phyloP scores from a whole-genome alignment of 2,113 vertebrate species.

The Pithys albifrons region DNA sequence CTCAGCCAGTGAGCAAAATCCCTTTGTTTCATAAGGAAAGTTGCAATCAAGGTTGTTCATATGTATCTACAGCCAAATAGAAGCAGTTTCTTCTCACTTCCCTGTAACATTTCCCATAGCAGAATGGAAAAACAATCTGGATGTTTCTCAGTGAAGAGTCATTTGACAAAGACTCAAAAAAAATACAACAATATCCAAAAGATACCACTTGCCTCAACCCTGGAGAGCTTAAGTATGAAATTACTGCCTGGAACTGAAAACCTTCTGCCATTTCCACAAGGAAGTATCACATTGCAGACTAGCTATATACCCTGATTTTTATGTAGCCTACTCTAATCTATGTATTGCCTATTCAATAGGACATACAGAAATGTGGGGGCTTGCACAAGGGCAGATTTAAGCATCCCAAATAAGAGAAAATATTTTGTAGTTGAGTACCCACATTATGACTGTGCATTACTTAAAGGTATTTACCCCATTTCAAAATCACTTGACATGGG shows the following conservation, averaged over 20 bases:
- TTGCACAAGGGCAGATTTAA: neutral
- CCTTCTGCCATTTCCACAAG: neutral
- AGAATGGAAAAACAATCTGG: neutral
- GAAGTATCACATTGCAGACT: neutral
- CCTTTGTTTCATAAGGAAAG: neutral
- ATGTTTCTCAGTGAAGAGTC: neutral
- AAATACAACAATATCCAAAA: neutral
- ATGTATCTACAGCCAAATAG: neutral
- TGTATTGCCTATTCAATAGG: neutral
- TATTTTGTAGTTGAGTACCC: constrained; percentile 27
- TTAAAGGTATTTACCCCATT: constrained; percentile 50
- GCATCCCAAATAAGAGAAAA: constrained; percentile 32
- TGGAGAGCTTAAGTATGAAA: neutral
- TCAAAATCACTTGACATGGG: constrained; percentile 40
- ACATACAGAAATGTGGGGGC: neutral
- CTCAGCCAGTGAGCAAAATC: neutral
- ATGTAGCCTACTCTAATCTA: neutral
- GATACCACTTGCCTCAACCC: neutral
- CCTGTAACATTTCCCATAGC: neutral
- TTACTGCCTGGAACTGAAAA: neutral
- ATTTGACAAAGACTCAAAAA: neutral
- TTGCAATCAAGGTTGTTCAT: neutral
- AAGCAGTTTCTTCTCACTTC: constrained; percentile 1
- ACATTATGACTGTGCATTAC: constrained; percentile 20
- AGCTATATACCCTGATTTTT: neutral